Evolutionary conservation across 1,140 invertebrate species (phyloP).

Genomic region (Pentalonia nigronervosa): DNA sequence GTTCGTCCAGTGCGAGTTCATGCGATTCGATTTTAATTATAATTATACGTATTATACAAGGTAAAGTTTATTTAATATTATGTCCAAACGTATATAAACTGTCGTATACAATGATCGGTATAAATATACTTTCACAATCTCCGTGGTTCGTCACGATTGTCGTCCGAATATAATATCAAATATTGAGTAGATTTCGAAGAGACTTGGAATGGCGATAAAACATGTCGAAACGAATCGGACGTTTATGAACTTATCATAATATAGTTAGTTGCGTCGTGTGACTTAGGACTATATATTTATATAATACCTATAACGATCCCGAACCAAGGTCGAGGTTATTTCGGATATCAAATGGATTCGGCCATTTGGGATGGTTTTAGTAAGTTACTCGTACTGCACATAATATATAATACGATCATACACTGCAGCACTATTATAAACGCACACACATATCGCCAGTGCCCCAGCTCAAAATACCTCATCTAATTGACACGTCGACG

Average conservation of each 20-base stretch:
- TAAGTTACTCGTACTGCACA: background rate
- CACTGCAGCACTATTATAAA: background rate
- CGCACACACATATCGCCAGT: background rate
- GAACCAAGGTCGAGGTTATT: background rate
- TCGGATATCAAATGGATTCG: background rate
- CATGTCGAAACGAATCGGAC: background rate
- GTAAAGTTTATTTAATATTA: too few relatives aligned
- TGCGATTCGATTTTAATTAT: background rate
- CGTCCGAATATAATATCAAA: background rate
- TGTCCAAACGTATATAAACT: background rate
- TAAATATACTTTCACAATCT: background rate
- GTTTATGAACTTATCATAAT: background rate
- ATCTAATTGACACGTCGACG: background rate
- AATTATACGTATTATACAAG: background rate
- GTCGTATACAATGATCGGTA: background rate
- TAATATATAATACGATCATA: background rate
- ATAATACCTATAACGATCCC: too few relatives aligned
- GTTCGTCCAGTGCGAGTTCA: background rate
- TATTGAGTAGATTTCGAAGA: background rate
- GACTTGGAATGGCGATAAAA: background rate
- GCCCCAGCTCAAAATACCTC: background rate
- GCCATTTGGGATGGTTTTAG: background rate
- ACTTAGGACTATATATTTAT: background rate
- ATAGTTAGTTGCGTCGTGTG: background rate
- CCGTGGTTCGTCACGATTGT: too few relatives aligned